These are phyloP conservation scores for Monochamus alternatus DNA, from an alignment of 2,888 invertebrate genomes.

Conservation along the genomic window DNA sequence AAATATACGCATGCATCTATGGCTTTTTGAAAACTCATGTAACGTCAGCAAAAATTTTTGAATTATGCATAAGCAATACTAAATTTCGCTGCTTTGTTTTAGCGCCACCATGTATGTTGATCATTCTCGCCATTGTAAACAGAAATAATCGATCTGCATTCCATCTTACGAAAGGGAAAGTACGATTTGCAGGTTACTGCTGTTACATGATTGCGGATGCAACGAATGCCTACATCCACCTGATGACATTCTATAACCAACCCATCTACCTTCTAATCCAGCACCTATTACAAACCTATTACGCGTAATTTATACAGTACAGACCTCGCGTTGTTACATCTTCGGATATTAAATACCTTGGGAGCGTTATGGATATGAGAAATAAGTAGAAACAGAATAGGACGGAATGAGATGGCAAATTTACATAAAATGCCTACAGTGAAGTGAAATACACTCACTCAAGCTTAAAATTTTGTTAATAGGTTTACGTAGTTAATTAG, in stretches of 20 bases:
- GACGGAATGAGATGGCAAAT: no score
- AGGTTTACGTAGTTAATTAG: neutral
- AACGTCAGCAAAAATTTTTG: no score
- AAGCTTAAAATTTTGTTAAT: neutral
- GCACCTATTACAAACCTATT: slow-evolving; percentile 39
- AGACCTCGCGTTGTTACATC: neutral
- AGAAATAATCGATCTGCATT: slow-evolving; percentile 58
- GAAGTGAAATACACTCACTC: neutral
- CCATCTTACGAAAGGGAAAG: slow-evolving; percentile 61
- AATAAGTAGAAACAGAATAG: no score
- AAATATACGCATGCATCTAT: no score
- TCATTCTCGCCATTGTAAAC: slow-evolving; percentile 37
- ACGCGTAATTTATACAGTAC: neutral
- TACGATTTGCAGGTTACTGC: slow-evolving; percentile 51
- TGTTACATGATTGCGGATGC: slow-evolving; percentile 53
- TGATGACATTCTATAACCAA: slow-evolving; percentile 56
- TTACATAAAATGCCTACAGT: neutral
- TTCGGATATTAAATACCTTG: neutral
- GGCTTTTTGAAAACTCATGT: no score
- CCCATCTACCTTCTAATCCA: slow-evolving; percentile 52
- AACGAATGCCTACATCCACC: slow-evolving; percentile 53
- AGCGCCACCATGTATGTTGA: neutral
- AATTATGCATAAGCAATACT: no score
- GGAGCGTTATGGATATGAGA: no score
- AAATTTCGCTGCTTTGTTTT: no score